Evolutionary conservation across 2,113 vertebrate genomes (phyloP), one percentile per base, ranked within the genome.

Genomic region (Ptilorrhoa leucosticta): DNA sequence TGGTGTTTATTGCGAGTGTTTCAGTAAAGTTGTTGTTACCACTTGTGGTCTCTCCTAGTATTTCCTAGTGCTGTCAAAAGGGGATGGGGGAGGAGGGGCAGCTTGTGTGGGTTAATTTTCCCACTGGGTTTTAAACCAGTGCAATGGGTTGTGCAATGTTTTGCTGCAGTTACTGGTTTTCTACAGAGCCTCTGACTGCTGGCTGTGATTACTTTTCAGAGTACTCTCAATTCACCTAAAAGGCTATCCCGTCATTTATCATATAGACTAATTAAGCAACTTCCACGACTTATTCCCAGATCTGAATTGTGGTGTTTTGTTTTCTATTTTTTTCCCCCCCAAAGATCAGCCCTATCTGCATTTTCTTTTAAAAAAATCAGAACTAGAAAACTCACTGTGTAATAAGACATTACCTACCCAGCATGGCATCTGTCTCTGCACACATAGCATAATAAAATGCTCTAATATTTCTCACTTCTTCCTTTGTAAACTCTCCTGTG

Each of bases 401-500:
- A 92, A 73, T 47, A 48, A 68, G 47, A 93, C 26, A 77, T 63
- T 57, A 98, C 98, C 93, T 95, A 99, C 99, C 99, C 70, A 99
- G 97, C 99, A 99, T 99, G 83, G 98, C 98, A 94, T 99, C 99
- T 69, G 99, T 98, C 94, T 99, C 99, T 4, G 99, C 99, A 97
- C 99, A 99, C 99, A 99, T 99, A 72, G 99, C 99, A 79, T 99
- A 99, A 97, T 99, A 99, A 97, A 98, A 99, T 40, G 98, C 98
- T 88, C 99, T 98, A 71, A 99, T 99, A 86, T 97, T 96, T 97
- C 85, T 98, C 75, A 99, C 97, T 98, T 99, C 99, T 87, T 98
- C 92, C 39, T 98, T 73, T 78, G 99, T 98, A 96, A 99, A 99
- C 71, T 93, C 87, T 27, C 98, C 97, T n/a, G 99, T 99, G 97